Conservation (phyloP, 2,113 vertebrate species). For the Cyanocitta stelleri region DNA sequence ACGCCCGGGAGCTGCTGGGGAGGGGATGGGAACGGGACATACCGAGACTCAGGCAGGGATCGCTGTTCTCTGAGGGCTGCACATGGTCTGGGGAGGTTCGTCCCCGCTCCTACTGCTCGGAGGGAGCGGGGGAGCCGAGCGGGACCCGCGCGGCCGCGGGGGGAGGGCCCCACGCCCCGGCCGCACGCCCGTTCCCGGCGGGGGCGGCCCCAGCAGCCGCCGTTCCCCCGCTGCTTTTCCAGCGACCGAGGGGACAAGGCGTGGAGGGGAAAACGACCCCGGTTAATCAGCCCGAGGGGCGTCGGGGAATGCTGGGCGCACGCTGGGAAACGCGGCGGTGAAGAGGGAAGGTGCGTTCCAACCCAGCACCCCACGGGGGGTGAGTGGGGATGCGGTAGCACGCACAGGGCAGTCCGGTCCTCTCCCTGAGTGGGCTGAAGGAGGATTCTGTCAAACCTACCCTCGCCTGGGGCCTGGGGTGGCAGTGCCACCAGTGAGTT, state of each 20-base stretch:
- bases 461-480: fast-evolving
- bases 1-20: not conserved
- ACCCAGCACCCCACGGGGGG: fast-evolving
- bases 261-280: too few species aligned
- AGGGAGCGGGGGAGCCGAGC: not conserved
- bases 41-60: not conserved
- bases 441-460: not conserved
- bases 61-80: not conserved
- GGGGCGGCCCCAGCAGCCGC: not conserved
- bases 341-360: not conserved
- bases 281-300: not conserved
- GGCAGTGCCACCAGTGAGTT: not conserved
- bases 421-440: fast-evolving
- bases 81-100: fast-evolving
- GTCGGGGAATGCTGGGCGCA: not conserved
- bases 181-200: not conserved
- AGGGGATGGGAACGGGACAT: not conserved
- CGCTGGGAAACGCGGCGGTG: not conserved
- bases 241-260: not conserved
- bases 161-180: not conserved
- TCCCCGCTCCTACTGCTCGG: not conserved
- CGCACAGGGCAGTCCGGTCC: fast-evolving
- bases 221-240: not conserved
- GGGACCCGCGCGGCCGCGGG: not conserved
- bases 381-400: fast-evolving